A percentile compares a stretch with the other conserved stretches of the same genome.
phyloP scores from a whole-genome alignment of 2,797 vertebrate species.

The Galagoides demidoff region DNA sequence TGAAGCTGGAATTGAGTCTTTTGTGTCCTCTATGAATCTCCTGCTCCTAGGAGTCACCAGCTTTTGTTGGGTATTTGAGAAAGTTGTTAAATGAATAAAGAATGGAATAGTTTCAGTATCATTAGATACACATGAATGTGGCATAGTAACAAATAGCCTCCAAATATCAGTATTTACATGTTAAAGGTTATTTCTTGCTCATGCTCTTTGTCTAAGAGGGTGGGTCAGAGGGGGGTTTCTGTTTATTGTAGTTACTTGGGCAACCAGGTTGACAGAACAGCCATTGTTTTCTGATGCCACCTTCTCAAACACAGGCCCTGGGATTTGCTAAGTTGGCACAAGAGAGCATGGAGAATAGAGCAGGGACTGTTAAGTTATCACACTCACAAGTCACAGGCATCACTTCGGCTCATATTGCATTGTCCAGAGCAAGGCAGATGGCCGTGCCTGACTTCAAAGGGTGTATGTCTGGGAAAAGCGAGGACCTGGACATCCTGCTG shows the following conservation, averaged over 20 bases:
- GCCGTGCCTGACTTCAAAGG: not conserved
- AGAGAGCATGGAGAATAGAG: not conserved
- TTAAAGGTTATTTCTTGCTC: not conserved
- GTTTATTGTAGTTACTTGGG: not conserved
- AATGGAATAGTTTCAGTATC: not conserved
- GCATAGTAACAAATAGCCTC: not conserved
- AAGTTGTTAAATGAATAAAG: not conserved
- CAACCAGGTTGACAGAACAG: not conserved
- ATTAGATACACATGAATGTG: not conserved
- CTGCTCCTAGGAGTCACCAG: not conserved
- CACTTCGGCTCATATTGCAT: not conserved
- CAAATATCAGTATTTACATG: not conserved
- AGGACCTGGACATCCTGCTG: not conserved
- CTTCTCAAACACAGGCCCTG: not conserved
- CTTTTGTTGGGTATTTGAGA: not conserved
- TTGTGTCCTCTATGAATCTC: not conserved
- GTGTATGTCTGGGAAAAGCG: not conserved
- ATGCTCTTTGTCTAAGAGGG: not conserved
- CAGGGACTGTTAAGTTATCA: not conserved
- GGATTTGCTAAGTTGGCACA: not conserved
- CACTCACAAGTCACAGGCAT: not conserved
- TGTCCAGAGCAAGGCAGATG: not conserved
- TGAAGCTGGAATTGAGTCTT: not conserved
- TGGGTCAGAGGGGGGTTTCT: not conserved
- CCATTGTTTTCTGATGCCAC: not conserved